Conservation (phyloP, 2,113 vertebrate genomes). For the Phoenicopterus ruber region DNA sequence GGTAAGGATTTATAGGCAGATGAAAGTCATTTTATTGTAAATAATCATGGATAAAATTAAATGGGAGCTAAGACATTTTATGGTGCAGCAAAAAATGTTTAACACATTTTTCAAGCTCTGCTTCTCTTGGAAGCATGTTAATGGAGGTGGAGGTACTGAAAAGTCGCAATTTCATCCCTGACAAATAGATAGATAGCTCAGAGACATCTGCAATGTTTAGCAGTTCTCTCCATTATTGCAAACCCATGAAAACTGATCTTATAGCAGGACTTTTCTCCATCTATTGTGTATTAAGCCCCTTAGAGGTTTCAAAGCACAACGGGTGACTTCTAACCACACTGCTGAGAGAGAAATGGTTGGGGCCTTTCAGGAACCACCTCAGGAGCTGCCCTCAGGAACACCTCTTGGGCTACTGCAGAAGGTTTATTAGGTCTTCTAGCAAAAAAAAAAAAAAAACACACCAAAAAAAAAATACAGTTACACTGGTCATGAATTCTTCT, state of each 20-base stretch:
- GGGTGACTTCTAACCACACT: rapidly evolving
- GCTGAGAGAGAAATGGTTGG: neutral
- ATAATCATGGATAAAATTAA: conserved; percentile 60
- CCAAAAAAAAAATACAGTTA: neutral
- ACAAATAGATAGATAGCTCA: neutral
- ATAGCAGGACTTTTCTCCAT: neutral
- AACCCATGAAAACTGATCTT: neutral
- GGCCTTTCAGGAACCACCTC: neutral
- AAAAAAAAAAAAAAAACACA: neutral
- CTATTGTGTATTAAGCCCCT: neutral
- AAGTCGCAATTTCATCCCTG: neutral
- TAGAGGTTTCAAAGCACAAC: neutral
- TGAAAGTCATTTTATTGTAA: conserved; percentile 59
- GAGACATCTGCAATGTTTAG: neutral
- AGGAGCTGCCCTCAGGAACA: neutral
- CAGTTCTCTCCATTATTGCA: neutral
- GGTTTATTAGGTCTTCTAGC: neutral
- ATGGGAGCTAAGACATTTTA: conserved; percentile 32
- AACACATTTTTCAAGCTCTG: conserved; percentile 39
- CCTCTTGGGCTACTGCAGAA: neutral
- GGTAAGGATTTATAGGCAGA: conserved; percentile 64
- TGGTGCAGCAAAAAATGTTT: neutral
- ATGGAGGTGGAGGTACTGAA: neutral
- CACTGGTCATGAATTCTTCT: neutral
- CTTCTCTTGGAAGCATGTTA: conserved; percentile 13